Evolutionary conservation across 2,888 invertebrate species (phyloP), one percentile per base, ranked within the genome.

Genomic region (Perdita meconis): DNA sequence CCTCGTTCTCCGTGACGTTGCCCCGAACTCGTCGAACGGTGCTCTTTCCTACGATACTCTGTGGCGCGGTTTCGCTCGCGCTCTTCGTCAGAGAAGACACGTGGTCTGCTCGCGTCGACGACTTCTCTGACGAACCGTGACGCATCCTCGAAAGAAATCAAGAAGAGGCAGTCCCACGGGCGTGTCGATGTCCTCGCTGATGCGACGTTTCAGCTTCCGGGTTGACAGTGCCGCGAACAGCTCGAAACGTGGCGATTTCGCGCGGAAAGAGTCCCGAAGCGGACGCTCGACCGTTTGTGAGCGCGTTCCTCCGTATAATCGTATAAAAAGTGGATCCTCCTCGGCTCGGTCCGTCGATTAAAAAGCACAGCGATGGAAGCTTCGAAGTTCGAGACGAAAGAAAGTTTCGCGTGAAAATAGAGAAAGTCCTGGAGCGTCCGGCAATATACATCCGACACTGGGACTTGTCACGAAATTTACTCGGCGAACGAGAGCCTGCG

Each of bases 271-370:
- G 38, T 38, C 53, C 61, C 65, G 50, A 68, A 67, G 53, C 60
- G 22, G 63, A 61, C 51, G 44, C 53, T 56, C 55, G 36, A 12
- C 12, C 53, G 50, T 56, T 40, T 38, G 19, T 40, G 40, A 67
- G 53, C 53, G 59, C 4, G 47, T 61, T 42, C 40, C 38, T 53
- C 38, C 34, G 64, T 76, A 77, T 73, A 82, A 83, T 87, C 65
- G 87, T 88, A 88, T 86, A 86, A 88, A 88, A 88, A 86, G 86
- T 82, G 81, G 79, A 78, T 85, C 84, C 83, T 79, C 79, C 80
- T 69, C 72, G 74, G 69, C 71, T 69, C 78, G 71, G 60, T 71
- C 61, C 63, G 56, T 75, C 44, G 75, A 71, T 79, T 63, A 53
- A 77, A 77, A 66, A 63, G 57, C 79, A 77, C 77, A 75, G 64